Evolutionary conservation across 1,140 invertebrate genomes (phyloP), one percentile per base, ranked within the genome.

Genomic region (Oedothorax gibbosus): DNA sequence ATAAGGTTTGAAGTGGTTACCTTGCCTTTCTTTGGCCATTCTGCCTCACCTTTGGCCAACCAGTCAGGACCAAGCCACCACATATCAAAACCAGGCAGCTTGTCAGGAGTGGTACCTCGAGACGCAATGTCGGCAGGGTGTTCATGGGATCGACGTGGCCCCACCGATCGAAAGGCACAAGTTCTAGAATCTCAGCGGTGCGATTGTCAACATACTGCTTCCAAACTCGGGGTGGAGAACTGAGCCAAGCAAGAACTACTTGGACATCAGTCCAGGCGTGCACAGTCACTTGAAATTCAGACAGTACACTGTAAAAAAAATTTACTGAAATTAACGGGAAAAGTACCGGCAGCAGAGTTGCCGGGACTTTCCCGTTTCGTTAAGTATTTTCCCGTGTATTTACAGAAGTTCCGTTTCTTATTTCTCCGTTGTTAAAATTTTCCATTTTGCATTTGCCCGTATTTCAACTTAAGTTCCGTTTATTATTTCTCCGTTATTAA

Each of bases 191-290:
- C 18, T 75, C 72, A 11, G 3, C 15, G 18, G 56, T 60, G 0
- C 53, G 4, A 54, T 69, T 69, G 4, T 0, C 62, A 8, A 80
- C 64, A 20, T 49, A 80, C 0, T 18, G 20, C 18, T 62, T 80
- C 81, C 87, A 89, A 86, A 88, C 87, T 18, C 87, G 68, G 9
- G 87, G 88, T 5, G 72, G 79, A 49, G 86, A 83, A 50, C 77
- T 35, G 7, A 91, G 86, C 90, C 90, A 91, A 7, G 77, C 79
- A 9, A 91, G 54, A 0, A 88, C 88, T 9, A 89, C 89, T 20
- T 87, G 88, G 0, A 89, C 89, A 85, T 90, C 65, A 12, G 15
- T 12, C 49, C 51, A 57, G 15, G 1, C 35, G 18, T 5, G 50
- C 18, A n/a, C 15, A 10, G 8, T 64, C n/a, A 69, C 15, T 15